Evolutionary conservation across 2,113 vertebrate species (phyloP).

Genomic region (Malurus melanocephalus): DNA sequence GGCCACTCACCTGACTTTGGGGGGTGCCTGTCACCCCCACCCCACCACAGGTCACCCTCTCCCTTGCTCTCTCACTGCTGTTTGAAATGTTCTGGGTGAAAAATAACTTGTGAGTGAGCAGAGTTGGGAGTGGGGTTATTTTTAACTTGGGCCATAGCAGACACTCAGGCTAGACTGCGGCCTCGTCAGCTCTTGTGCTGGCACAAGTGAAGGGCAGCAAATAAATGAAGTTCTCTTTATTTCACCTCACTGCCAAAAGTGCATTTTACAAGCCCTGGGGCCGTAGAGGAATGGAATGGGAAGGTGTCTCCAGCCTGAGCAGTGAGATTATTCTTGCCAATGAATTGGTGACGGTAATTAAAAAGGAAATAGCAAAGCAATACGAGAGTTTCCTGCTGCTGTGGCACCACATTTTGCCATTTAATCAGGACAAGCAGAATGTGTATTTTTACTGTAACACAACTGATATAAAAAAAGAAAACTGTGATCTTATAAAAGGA

Average conservation of each 20-base stretch:
- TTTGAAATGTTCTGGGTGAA: neutral
- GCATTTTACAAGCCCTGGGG: constrained; percentile 1
- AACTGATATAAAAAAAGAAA: neutral
- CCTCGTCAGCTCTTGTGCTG: neutral
- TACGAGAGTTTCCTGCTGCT: neutral
- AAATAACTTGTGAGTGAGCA: neutral
- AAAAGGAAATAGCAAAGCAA: constrained; percentile 28
- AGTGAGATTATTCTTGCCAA: neutral
- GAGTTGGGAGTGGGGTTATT: neutral
- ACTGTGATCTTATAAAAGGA: neutral
- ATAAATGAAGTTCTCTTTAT: constrained; percentile 27
- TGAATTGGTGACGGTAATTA: constrained; percentile 42
- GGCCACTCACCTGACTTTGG: neutral
- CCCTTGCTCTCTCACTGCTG: neutral
- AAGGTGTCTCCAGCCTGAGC: neutral
- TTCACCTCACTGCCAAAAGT: constrained; percentile 3
- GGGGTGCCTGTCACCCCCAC: neutral
- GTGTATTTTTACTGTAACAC: neutral
- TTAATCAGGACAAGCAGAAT: neutral
- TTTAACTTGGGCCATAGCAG: neutral
- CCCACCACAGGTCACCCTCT: neutral
- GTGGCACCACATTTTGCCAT: neutral
- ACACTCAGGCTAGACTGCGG: neutral
- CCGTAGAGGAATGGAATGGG: neutral
- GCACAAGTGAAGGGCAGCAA: neutral